Base-by-base conservation (phyloP, 2,888 invertebrate genomes). In the Salpingus planirostris region DNA sequence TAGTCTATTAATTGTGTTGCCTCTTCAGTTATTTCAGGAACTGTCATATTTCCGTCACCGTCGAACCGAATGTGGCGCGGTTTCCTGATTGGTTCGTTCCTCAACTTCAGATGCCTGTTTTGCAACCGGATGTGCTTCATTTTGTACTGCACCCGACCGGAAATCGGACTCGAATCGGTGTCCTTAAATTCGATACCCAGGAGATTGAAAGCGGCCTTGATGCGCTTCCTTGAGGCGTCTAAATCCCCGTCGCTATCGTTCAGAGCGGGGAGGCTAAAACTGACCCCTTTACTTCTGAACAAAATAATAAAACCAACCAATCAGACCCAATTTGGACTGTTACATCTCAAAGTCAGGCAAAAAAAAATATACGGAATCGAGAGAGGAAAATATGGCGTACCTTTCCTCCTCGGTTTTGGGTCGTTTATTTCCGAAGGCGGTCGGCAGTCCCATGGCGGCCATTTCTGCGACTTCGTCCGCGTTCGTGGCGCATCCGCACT, bases 51-150 rank as follows among this genome's bases (percentile, higher is more conserved):
- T 1, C 78, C 80, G 43, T 80, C 78, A 26, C 80, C 78, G 52
- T 80, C 78, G 46, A 78, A 80, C 46, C 73, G 74, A 7, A 70
- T 74, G 52, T 80, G 79, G 47, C 66, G 73, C 4, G 72, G 62
- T 29, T 59, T 62, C 46, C 64, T 66, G n/a, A n/a, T n/a, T 29
- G 24, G 46, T 11, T 45, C 42, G 1, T 36, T 29, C 3, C 43
- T 53, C 40, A 79, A 67, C 50, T 68, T 70, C 10, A 74, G 54
- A 40, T 68, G 67, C 11, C 73, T 62, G 54, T 74, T 75, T 47
- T 73, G 74, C 23, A 67, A 59, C 39, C 74, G 69, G 2, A 74
- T 70, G 36, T 75, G 66, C 13, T 71, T 70, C 57, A 80, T 79
- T 33, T 74, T 71, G 52, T 78, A 81, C 23, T 76, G 70, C 5